These are phyloP conservation scores for Lasioglossum calceatum DNA, from an alignment of 2,888 invertebrate genomes.

Conservation along the genomic window DNA sequence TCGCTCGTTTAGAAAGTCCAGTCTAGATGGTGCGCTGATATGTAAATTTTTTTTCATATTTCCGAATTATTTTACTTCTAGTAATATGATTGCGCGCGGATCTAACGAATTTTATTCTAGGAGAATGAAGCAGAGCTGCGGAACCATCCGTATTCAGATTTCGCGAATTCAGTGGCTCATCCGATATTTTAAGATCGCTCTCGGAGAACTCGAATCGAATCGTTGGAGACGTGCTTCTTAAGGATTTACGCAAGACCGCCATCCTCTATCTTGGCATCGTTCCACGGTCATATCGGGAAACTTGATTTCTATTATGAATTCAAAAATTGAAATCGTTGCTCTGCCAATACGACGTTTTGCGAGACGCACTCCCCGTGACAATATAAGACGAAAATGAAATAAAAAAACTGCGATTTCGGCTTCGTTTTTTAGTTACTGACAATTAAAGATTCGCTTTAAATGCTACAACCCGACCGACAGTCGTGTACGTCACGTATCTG, in stretches of 20 bases:
- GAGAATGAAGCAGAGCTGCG: neutral
- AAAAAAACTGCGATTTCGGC: too few species aligned
- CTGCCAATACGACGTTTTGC: neutral
- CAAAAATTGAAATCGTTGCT: neutral
- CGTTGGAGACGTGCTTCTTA: neutral
- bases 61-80: neutral
- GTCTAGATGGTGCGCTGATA: too few species aligned
- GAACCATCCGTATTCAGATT: neutral
- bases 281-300: neutral
- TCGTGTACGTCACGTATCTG: too few species aligned
- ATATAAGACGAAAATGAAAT: too few species aligned
- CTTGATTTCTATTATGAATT: conserved; percentile 2
- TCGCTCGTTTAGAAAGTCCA: too few species aligned
- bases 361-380: neutral
- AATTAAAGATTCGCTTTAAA: too few species aligned
- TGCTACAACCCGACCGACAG: too few species aligned
- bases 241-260: neutral
- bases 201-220: neutral
- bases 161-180: neutral
- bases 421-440: too few species aligned
- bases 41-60: neutral
- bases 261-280: neutral
- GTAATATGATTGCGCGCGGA: neutral
- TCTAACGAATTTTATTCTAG: neutral
- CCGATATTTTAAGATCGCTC: neutral